These are phyloP conservation scores for Bubo blakistoni DNA, from an alignment of 2,113 vertebrate genomes.

Conservation along the genomic window DNA sequence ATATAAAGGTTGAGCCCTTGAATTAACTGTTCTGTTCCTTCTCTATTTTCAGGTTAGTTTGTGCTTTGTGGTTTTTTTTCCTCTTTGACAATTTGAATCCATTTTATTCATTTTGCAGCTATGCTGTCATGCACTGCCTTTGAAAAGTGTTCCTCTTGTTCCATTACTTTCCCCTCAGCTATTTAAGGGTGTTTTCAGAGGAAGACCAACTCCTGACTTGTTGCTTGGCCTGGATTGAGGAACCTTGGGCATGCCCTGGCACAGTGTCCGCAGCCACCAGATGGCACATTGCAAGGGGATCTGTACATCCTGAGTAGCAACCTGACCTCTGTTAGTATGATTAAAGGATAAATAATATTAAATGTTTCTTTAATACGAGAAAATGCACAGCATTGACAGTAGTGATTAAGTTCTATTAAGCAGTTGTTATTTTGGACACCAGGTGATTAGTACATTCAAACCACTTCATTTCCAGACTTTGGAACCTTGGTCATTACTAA, in stretches of 20 bases:
- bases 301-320: background rate
- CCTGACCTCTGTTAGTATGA: background rate
- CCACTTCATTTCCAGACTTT: slow-evolving; percentile 55
- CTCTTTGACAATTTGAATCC: background rate
- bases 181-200: background rate
- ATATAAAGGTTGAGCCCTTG: background rate
- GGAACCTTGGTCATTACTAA: slow-evolving; percentile 32
- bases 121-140: background rate
- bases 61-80: background rate
- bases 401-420: slow-evolving; percentile 57
- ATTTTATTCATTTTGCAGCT: background rate
- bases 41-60: background rate
- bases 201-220: background rate
- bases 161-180: background rate
- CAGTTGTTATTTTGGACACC: slow-evolving; percentile 49
- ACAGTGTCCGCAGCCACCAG: background rate
- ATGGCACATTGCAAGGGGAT: background rate
- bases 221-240: background rate
- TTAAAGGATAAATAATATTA: slow-evolving; percentile 31
- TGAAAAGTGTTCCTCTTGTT: background rate
- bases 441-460: slow-evolving; percentile 41
- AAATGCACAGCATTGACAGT: background rate
- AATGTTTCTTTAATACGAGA: slow-evolving; percentile 43
- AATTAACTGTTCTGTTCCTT: background rate
- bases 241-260: background rate